Evolutionary conservation across 2,113 vertebrate genomes (phyloP), one percentile per base, ranked within the genome.

Genomic region (Microtus pennsylvanicus): DNA sequence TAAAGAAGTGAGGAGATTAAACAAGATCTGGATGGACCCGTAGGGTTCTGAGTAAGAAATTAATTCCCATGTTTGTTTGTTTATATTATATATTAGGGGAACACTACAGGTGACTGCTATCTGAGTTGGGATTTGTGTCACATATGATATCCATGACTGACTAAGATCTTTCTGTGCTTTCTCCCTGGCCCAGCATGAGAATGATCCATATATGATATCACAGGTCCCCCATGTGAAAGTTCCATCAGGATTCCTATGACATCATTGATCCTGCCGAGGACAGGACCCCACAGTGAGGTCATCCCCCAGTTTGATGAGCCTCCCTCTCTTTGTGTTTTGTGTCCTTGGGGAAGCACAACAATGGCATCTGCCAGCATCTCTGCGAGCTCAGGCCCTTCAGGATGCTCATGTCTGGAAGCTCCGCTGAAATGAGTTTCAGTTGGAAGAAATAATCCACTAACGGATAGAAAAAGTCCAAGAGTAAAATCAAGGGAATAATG

Each of bases 71-170:
- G 30, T 35, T n/a, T 9, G 19, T 74, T 10, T 74, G 42, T 12
- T n/a, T 16, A 3, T 61, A 2, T 19, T 11, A 24, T 19, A 33
- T 38, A 45, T 5, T n/a, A 16, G 67, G 17, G 65, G 14, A 9
- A 13, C 35, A 5, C 5, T 13, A 38, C 2, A 5, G 0, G 4
- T 5, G 19, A 4, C 22, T 14, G 21, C 3, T 4, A 5, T 55
- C 19, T n/a, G 72, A 35, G 12, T 19, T 67, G 72, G n/a, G 67
- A 26, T 42, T 74, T 81, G 35, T 1, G 26, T 82, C 19, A 30
- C 65, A 3, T 35, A 10, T 78, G 33, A 14, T 1, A 2, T 21
- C 7, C 13, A 7, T 4, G 12, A 35, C 16, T 75, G n/a, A 38
- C 11, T 70, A 61, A 50, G 74, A 11, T 35, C n/a, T 70, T 87